phyloP scores from a whole-genome alignment of 1,140 invertebrate species.

The Riptortus pedestris region DNA sequence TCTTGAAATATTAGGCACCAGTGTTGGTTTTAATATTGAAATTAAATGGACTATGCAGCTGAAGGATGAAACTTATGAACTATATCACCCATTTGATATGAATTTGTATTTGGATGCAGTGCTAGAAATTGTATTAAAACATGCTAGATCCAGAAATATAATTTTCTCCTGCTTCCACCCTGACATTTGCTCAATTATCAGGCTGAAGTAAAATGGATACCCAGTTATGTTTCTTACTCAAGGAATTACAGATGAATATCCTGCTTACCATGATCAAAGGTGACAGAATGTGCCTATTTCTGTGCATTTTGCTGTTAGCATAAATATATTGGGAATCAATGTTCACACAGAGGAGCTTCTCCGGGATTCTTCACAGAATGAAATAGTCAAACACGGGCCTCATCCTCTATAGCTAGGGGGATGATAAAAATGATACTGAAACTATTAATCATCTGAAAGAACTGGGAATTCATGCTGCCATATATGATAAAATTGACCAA shows the following conservation, averaged over 20 bases:
- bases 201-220: slow-evolving; percentile 88
- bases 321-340: slow-evolving; percentile 77
- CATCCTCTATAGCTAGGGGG: slow-evolving; percentile 91
- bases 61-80: too few relatives aligned
- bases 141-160: too few relatives aligned
- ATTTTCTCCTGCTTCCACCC: too few relatives aligned
- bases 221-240: slow-evolving; percentile 87
- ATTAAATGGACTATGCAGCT: too few relatives aligned
- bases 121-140: slow-evolving; percentile 61
- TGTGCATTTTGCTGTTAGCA: slow-evolving; percentile 64
- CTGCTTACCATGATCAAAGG: slow-evolving; percentile 69
- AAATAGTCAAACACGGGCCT: slow-evolving; percentile 67
- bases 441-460: slow-evolving; percentile 76
- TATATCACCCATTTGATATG: slow-evolving; percentile 80
- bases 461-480: slow-evolving; percentile 80
- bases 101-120: slow-evolving; percentile 85
- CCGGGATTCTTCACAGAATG: slow-evolving; percentile 61
- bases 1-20: slow-evolving; percentile 64
- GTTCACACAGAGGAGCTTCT: slow-evolving; percentile 86
- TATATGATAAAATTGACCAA: slow-evolving; percentile 84
- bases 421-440: slow-evolving; percentile 82
- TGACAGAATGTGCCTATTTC: slow-evolving; percentile 71
- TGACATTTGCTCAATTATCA: slow-evolving; percentile 46
- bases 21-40: too few relatives aligned
- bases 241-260: slow-evolving; percentile 68